Base-by-base conservation (phyloP, 1,140 invertebrate species). In the Macrotrachela quadricornifera region DNA sequence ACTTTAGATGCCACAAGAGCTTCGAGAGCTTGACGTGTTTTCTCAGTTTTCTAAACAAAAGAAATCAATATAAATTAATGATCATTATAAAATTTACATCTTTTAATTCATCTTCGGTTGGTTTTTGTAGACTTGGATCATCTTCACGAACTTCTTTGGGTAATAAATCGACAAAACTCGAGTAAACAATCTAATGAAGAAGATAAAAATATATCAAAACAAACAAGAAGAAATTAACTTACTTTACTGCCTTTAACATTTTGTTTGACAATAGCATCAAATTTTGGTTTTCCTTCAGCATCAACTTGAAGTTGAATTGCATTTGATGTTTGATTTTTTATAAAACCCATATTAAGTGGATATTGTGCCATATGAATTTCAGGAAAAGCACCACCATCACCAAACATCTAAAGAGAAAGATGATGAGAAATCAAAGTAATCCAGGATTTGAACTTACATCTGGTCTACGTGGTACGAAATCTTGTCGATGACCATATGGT, bases 341-440 rank as follows among this genome's bases (percentile, higher is more conserved):
- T 60, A 76, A 77, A 52, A 17, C 69, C 68, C 75, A 92, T 83
- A 57, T 80, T 80, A 36, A 97, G 68, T 0, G 94, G 94, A 72
- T 88, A 92, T 63, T 99, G 94, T 0, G 88, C 88, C 13, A 96
- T 81, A 66, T 82, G 83, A 54, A 97, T 91, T 73, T 99, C 94
- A 1, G 94, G 92, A 71, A 90, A 99, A 0, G 94, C 86, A 12
- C 94, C 94, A 10, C 94, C 94, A 80, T 97, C 91, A 61, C 78
- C 78, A 76, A 78, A 85, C 21, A 30, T 30, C 21, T 30, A 71
- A 85, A 83, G 75, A 77, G 58, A 38, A 57, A 43, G 13, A 52
- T 37, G 40, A 41, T 14, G 43, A 51, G 16, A 50, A 58, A 58
- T 17, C 3, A 15, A n/a, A 17, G n/a, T n/a, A n/a, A 11, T 18